Evolutionary conservation across 2,888 invertebrate genomes (phyloP).

Genomic region (Catocala nupta): DNA sequence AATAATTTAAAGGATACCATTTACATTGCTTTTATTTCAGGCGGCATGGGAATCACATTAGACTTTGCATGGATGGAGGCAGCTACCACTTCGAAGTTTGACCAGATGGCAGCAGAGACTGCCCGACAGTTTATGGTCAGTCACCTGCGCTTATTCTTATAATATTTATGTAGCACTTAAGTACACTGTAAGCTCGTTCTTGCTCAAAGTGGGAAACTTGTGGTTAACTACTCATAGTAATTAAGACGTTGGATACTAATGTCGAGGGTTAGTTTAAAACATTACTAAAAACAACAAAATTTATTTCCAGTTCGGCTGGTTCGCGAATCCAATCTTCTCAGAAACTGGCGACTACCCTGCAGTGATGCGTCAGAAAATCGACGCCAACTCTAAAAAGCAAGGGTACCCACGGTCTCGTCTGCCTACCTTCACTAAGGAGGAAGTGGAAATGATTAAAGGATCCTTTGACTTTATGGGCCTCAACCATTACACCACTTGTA

Average conservation of each 20-base stretch:
- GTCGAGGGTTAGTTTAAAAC: too few species aligned
- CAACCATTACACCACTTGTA: constrained; percentile 90
- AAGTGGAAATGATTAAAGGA: constrained; percentile 87
- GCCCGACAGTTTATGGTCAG: constrained; percentile 76
- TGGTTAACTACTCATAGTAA: background rate
- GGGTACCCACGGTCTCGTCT: constrained; percentile 88
- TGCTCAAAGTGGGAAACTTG: too few species aligned
- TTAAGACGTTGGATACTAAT: too few species aligned
- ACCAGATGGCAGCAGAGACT: constrained; percentile 80
- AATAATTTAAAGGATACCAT: too few species aligned
- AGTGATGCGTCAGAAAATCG: constrained; percentile 88
- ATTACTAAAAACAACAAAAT: too few species aligned
- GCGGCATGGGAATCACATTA: constrained; percentile 74
- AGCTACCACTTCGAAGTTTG: constrained; percentile 68
- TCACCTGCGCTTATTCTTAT: too few species aligned
- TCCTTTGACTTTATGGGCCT: constrained; percentile 92
- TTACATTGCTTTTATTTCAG: constrained; percentile 42
- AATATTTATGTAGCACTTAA: too few species aligned
- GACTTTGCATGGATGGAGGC: constrained; percentile 81
- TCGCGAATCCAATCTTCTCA: constrained; percentile 89
- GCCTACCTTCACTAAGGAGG: constrained; percentile 87
- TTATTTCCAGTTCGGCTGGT: constrained; percentile 88
- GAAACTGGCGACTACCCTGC: constrained; percentile 89
- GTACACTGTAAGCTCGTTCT: too few species aligned
- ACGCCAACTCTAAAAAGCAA: constrained; percentile 86